Base-by-base conservation (phyloP, 2,888 invertebrate genomes). In the Drosophila atripex region DNA sequence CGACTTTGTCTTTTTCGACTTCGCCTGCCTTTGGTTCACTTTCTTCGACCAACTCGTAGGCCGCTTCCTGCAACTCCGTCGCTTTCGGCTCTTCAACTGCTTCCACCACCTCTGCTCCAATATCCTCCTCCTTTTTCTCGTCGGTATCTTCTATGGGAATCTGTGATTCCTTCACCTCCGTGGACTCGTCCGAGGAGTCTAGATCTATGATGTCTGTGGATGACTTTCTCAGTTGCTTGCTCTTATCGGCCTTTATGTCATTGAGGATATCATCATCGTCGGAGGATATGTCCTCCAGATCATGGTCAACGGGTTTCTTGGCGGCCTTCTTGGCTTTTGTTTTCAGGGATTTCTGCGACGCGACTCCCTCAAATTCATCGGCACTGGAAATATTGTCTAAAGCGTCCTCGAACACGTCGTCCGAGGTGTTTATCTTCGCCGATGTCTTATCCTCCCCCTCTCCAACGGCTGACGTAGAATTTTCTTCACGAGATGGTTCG, bases 321-420 rank as follows among this genome's bases (percentile, higher is more conserved):
- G 46, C 6, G 5, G n/a, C 5, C 6, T 55, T 30, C 38, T 46
- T 11, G 21, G 53, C 21, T 5, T 4, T 35, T 39, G 32, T 8
- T 39, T 6, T 2, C 16, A 25, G 21, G 35, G 11, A 51, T 3
- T 71, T 46, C 25, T 43, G 47, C 12, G 41, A 45, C 3, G 21
- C 9, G 2, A 7, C 11, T 8, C 11, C 45, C 18, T 51, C 86
- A 16, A 86, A 75, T 11, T 80, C 85, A 50, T 84, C 80, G 0
- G 78, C 38, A 18, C 85, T 86, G 1, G 87, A 80, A 35, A 82
- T 80, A n/a, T 3, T 73, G 14, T 82, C 80, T 52, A 82, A 47
- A 3, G 87, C 80, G 64, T 82, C 80, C 69, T 77, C n/a, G 45
- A 80, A 80, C 1, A 66, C 51, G 6, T 86, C 80, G 47, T 86